Percentiles rank a stretch among this genome's conserved stretches.
Evolutionary conservation across 2,113 vertebrate genomes (phyloP).

Genomic region (Macrotis lagotis): DNA sequence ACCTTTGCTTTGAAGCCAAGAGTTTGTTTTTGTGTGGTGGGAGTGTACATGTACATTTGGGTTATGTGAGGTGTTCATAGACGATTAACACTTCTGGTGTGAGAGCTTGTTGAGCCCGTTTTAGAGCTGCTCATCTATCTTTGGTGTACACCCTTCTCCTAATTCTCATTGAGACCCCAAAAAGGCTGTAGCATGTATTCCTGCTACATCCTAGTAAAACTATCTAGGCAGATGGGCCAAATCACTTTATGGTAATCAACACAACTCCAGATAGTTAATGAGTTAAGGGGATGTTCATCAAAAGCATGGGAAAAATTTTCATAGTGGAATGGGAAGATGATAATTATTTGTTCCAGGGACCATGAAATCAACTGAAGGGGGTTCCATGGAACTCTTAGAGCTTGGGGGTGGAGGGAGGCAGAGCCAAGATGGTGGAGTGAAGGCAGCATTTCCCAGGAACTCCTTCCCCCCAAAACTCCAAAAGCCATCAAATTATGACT

Average conservation of each 20-base stretch:
- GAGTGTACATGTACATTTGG: neutral
- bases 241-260: neutral
- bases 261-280: neutral
- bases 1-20: neutral
- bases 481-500: too few relatives aligned
- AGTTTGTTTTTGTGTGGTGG: neutral
- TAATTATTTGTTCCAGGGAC: neutral
- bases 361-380: neutral
- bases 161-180: neutral
- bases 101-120: neutral
- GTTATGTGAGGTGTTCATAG: neutral
- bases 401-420: too few relatives aligned
- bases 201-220: neutral
- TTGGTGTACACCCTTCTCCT: neutral
- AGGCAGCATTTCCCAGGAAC: too few relatives aligned
- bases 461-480: too few relatives aligned
- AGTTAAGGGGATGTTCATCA: neutral
- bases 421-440: too few relatives aligned
- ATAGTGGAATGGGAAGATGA: neutral
- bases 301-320: neutral
- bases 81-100: neutral
- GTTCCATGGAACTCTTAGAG: neutral
- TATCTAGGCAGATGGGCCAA: neutral
- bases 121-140: neutral
- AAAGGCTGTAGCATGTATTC: neutral